phyloP scores from a whole-genome alignment of 2,797 vertebrate species.

The Staurois parvus region DNA sequence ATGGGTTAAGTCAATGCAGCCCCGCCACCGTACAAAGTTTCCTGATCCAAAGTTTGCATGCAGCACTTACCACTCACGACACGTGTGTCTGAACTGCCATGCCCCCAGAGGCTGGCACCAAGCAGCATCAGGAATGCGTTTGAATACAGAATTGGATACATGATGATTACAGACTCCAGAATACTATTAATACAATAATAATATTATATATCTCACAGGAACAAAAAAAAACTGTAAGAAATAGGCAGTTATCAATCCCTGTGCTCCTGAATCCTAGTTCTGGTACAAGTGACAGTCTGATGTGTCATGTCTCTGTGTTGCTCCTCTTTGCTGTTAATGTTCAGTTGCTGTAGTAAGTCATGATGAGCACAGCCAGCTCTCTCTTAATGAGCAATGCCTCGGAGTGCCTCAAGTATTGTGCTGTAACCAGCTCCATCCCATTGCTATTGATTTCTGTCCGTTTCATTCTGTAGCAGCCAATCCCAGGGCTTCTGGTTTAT shows the following conservation, averaged over 20 bases:
- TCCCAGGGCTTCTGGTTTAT: conserved; percentile 53
- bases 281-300: conserved; percentile 6
- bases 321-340: not conserved
- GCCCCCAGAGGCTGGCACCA: conserved; percentile 48
- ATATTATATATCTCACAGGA: not conserved
- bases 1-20: not conserved
- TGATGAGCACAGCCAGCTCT: conserved; percentile 56
- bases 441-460: conserved; percentile 58
- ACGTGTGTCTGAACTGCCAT: conserved; percentile 30
- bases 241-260: not conserved
- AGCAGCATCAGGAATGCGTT: conserved; percentile 41
- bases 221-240: conserved; percentile 10
- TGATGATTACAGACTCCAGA: conserved; percentile 14
- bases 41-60: not conserved
- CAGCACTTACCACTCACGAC: conserved; percentile 54
- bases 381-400: conserved; percentile 48
- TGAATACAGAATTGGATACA: conserved; percentile 29
- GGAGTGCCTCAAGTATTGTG: conserved; percentile 49
- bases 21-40: conserved; percentile 16
- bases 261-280: conserved; percentile 25
- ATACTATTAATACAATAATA: not conserved
- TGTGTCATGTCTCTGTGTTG: conserved; percentile 32
- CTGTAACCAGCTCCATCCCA: conserved; percentile 58
- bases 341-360: conserved; percentile 54
- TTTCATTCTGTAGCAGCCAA: conserved; percentile 54